Conservation (phyloP, 1,140 invertebrate species). For the Helicoverpa zea region DNA sequence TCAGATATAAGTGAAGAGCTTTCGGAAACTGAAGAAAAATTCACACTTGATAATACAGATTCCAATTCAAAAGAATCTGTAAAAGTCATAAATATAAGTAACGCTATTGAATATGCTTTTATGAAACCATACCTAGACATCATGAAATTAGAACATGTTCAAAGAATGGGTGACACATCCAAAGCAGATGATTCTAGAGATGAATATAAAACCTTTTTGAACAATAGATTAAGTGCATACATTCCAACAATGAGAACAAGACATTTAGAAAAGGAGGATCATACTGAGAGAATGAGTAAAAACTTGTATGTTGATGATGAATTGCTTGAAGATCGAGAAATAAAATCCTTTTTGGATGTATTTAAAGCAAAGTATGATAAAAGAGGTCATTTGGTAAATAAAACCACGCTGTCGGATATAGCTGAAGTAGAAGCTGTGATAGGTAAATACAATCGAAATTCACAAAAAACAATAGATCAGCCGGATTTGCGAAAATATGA, state of each 20-base stretch:
- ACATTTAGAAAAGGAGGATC: neutral
- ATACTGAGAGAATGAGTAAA: neutral
- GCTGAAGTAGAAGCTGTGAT: too few species aligned
- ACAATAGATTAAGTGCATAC: too few species aligned
- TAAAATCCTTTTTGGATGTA: neutral
- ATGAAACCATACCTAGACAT: too few species aligned
- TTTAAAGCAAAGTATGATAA: neutral
- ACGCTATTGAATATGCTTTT: too few species aligned
- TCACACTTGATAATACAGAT: neutral
- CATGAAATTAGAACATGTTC: neutral
- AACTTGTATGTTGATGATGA: neutral
- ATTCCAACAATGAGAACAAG: too few species aligned
- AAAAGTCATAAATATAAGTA: too few species aligned
- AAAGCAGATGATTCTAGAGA: neutral
- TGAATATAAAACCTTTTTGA: too few species aligned
- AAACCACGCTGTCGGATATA: too few species aligned
- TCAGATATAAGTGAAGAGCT: neutral
- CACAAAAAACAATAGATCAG: too few species aligned
- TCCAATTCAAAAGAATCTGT: too few species aligned
- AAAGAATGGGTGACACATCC: neutral
- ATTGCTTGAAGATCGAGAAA: neutral
- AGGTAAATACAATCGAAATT: too few species aligned
- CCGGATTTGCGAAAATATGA: too few species aligned
- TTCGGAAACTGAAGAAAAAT: neutral
- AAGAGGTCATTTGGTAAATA: neutral